phyloP scores from a whole-genome alignment of 1,140 invertebrate species.

The Brachionus asplanchnoidis region DNA sequence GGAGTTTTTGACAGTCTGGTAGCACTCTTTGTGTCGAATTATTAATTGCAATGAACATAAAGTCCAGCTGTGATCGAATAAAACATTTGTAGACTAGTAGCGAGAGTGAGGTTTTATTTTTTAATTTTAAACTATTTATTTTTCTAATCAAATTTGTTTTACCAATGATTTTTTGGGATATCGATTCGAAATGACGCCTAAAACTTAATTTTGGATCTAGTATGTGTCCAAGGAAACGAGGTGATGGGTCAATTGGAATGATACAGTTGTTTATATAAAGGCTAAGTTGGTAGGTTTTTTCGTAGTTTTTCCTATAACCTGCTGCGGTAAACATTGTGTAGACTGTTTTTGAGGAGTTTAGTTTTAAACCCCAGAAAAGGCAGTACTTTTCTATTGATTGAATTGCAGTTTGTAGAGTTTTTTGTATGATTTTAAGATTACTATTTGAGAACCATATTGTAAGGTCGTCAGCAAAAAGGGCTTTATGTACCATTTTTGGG shows the following conservation, averaged over 20 bases:
- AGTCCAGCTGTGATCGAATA: background rate
- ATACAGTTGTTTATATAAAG: background rate
- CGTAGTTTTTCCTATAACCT: background rate
- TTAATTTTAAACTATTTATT: background rate
- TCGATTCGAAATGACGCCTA: background rate
- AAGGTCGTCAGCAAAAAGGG: background rate
- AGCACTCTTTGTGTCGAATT: background rate
- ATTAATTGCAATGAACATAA: background rate
- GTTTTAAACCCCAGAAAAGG: too few species aligned
- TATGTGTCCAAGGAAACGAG: background rate
- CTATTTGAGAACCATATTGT: background rate
- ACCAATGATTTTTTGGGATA: background rate
- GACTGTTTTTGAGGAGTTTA: too few species aligned
- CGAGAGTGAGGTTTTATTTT: background rate
- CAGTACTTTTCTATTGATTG: too few species aligned
- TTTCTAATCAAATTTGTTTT: background rate
- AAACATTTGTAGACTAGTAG: background rate
- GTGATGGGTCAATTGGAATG: background rate
- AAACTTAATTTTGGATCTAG: background rate
- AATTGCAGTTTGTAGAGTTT: too few species aligned
- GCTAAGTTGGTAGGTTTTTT: background rate
- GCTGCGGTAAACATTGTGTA: too few species aligned
- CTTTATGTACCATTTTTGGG: background rate
- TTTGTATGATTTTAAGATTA: background rate
- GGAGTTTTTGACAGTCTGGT: constrained; percentile 3